Percentiles rank a stretch among this genome's conserved stretches.
These are phyloP conservation scores for Siderastrea radians DNA, from an alignment of 92 coral and sea anemone species.

Conservation along the genomic window DNA sequence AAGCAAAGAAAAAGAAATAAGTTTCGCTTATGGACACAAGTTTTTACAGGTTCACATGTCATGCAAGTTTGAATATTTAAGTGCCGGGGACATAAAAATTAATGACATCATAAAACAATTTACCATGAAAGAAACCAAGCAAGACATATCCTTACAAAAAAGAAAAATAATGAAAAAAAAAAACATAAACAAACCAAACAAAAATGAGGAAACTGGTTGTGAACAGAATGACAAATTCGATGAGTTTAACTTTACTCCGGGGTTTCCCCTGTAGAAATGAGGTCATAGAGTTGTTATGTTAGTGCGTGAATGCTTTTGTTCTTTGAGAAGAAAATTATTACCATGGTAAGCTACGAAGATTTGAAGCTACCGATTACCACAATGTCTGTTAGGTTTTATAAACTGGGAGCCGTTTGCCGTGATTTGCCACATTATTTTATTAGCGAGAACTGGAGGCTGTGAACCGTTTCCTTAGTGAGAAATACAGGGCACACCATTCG, in stretches of 20 bases:
- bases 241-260: not conserved
- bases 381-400: too few species aligned
- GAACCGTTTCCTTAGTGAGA: too few species aligned
- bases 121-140: too few species aligned
- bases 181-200: too few species aligned
- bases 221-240: not conserved
- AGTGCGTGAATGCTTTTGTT: not conserved
- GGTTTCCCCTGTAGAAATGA: not conserved
- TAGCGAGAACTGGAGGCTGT: too few species aligned
- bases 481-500: too few species aligned
- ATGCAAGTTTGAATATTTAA: not conserved
- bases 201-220: not conserved
- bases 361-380: too few species aligned
- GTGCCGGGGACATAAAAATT: not conserved
- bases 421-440: too few species aligned
- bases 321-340: too few species aligned
- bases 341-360: not conserved
- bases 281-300: not conserved
- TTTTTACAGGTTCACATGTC: not conserved
- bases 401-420: too few species aligned
- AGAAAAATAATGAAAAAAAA: too few species aligned
- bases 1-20: not conserved
- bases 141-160: too few species aligned
- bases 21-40: not conserved
- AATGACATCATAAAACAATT: not conserved